Conservation (phyloP, 2,113 vertebrate genomes). For the Muntiacus reevesi region DNA sequence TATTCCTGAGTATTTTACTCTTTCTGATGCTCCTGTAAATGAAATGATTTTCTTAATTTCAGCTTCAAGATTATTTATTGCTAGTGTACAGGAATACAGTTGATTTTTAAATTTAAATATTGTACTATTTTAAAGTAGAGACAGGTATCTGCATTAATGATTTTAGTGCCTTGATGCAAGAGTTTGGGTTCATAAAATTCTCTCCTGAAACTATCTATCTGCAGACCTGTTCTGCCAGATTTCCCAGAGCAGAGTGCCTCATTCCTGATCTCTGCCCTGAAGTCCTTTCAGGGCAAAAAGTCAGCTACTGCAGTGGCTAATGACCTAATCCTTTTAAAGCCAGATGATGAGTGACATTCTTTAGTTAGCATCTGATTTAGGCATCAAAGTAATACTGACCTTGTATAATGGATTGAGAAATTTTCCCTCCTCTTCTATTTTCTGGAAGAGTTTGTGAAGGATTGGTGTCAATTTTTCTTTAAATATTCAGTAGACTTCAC, state of each 20-base stretch:
- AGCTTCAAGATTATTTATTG: not conserved
- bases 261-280: not conserved
- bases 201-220: not conserved
- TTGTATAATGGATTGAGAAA: not conserved
- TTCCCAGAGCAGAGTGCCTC: not conserved
- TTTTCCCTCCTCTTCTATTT: not conserved
- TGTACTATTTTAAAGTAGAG: not conserved
- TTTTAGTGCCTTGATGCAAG: not conserved
- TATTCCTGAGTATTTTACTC: not conserved
- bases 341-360: not conserved
- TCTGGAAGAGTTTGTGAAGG: not conserved
- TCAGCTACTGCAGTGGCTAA: not conserved
- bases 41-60: not conserved
- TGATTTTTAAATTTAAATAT: not conserved
- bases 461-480: not conserved
- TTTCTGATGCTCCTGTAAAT: not conserved
- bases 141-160: not conserved
- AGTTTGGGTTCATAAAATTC: not conserved
- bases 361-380: not conserved
- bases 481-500: not conserved
- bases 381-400: not conserved
- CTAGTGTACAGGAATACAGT: not conserved
- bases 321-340: not conserved
- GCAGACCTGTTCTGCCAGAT: not conserved
- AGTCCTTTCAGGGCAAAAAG: not conserved